Evolutionary conservation across 1,140 invertebrate species (phyloP), one percentile per base, ranked within the genome.

Genomic region (Trichomalopsis sarcophagae): DNA sequence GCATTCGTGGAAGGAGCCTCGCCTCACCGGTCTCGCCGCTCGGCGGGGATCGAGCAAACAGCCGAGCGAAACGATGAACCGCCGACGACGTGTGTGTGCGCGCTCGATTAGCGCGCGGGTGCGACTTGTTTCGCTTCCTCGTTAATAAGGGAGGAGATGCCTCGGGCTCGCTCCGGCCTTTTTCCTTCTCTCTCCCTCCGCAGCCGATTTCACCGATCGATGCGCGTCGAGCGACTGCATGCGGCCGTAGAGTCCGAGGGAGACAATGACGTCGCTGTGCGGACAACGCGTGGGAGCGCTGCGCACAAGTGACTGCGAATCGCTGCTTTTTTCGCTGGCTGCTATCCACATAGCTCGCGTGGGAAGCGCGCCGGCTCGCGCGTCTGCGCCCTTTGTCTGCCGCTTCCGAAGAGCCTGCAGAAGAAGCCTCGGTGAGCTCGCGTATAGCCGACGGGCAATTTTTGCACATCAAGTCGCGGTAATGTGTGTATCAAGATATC

Each of bases 61-160:
- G 27, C 27, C 27, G 27, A 27, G 40, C 75, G n/a, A 21, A 81
- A 71, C 69, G 71, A 81, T 68, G 50, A 76, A 77, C 73, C 27
- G 13, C 6, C 17, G 14, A 71, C 50, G 73, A 44, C 55, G 69
- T 69, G 86, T 90, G 90, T 90, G 86, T 92, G 87, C 86, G 86
- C 89, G 89, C 87, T 89, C 90, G 91, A 93, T 93, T 93, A 93
- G 91, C 92, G 89, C 71, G 82, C 78, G 85, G 87, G 92, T 93
- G 92, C 90, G 91, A 93, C 91, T 93, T 93, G 89, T 93, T 93
- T 93, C 92, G 92, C 89, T 92, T 93, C 92, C 92, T 92, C 91
- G 92, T 93, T 93, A 93, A 93, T 93, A 92, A 92, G 90, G 90
- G 90, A 90, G 87, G 82, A 40, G 47, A 66, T 23, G 68, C n/a